phyloP scores from a whole-genome alignment of 2,113 vertebrate species.

The Chinchilla lanigera region DNA sequence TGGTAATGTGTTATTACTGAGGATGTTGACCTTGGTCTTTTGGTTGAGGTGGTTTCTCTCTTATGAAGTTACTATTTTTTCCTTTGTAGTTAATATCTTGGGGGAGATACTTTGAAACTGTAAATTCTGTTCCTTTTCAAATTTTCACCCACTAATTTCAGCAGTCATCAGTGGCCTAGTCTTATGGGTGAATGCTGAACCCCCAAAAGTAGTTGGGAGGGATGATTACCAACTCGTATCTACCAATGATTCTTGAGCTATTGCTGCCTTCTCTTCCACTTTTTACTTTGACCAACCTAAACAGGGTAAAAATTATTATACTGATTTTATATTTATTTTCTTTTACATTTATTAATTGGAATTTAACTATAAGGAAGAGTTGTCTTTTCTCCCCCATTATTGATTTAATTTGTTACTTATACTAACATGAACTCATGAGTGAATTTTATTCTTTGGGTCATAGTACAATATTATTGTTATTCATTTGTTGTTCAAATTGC shows the following conservation, averaged over 20 bases:
- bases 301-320: not conserved
- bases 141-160: slow-evolving; percentile 5
- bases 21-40: not conserved
- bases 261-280: not conserved
- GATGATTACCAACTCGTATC: not conserved
- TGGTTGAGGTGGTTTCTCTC: not conserved
- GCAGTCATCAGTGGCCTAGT: not conserved
- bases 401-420: not conserved
- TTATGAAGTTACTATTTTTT: not conserved
- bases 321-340: not conserved
- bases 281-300: not conserved
- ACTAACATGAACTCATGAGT: not conserved
- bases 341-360: not conserved
- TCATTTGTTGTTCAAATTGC: slow-evolving; percentile 10
- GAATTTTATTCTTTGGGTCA: slow-evolving; percentile 21
- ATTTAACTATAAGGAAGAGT: not conserved
- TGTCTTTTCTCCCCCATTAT: not conserved
- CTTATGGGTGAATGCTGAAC: not conserved
- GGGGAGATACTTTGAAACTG: not conserved
- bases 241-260: not conserved
- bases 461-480: not conserved
- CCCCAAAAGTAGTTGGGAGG: not conserved
- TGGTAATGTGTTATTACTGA: not conserved
- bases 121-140: not conserved
- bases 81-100: not conserved